These are phyloP conservation scores for Peromyscus californicus DNA, from an alignment of 2,113 vertebrate genomes.

Conservation along the genomic window DNA sequence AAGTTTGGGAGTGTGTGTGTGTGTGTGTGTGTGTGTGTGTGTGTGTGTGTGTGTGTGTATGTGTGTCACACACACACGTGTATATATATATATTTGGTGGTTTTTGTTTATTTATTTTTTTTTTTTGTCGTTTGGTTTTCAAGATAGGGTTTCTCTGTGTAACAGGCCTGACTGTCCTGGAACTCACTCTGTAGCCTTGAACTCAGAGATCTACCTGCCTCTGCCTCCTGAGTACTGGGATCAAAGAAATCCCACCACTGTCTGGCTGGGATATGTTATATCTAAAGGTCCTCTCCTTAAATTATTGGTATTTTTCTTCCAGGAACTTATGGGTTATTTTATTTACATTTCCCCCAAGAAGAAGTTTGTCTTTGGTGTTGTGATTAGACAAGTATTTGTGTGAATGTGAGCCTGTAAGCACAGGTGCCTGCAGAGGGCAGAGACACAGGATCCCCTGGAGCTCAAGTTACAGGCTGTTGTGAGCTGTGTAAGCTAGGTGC, in stretches of 20 bases:
- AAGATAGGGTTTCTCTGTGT: neutral
- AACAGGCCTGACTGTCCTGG: neutral
- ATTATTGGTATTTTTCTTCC: neutral
- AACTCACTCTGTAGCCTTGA: neutral
- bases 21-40: no score
- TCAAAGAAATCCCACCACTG: neutral
- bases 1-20: neutral
- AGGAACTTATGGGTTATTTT: neutral
- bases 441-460: neutral
- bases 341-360: neutral
- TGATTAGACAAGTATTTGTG: neutral
- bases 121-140: neutral
- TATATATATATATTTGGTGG: neutral
- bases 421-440: neutral
- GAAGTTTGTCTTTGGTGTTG: neutral
- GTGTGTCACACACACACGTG: no score
- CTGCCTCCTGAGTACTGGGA: neutral
- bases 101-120: neutral
- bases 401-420: neutral
- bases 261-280: neutral
- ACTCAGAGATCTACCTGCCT: neutral
- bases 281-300: neutral
- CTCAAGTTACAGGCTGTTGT: neutral
- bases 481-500: neutral
- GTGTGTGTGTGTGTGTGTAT: no score